Percentiles rank a stretch among this genome's conserved stretches.
Evolutionary conservation across 2,888 invertebrate genomes (phyloP).

Genomic region (Tetropium fuscum): DNA sequence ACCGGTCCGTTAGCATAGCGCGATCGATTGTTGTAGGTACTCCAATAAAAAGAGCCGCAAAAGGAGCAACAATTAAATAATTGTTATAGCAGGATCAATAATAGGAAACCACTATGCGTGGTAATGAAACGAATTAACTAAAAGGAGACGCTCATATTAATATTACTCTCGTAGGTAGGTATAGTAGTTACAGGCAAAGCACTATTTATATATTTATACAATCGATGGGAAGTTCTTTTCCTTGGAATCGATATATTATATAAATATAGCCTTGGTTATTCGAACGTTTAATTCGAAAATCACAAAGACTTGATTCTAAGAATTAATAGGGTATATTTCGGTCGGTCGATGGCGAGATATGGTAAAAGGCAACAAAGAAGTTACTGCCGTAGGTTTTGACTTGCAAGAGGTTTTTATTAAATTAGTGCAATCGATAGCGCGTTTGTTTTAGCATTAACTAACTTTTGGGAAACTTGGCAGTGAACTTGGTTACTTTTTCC

Average conservation of each 20-base stretch:
- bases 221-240: slow-evolving; percentile 8
- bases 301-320: neutral
- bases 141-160: too few species aligned
- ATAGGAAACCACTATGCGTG: too few species aligned
- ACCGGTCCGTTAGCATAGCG: too few species aligned
- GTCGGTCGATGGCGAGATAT: neutral
- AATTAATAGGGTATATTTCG: neutral
- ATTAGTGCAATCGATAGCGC: slow-evolving; percentile 17
- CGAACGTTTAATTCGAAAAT: neutral
- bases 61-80: too few species aligned
- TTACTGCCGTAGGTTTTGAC: slow-evolving; percentile 2
- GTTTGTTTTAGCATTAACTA: neutral
- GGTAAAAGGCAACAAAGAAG: neutral
- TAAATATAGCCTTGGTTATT: neutral
- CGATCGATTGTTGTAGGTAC: too few species aligned
- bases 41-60: too few species aligned
- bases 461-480: neutral
- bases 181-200: neutral
- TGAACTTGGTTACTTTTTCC: neutral
- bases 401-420: slow-evolving; percentile 18
- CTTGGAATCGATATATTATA: slow-evolving; percentile 1
- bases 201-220: slow-evolving; percentile 13
- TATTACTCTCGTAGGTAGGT: neutral
- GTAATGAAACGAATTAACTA: too few species aligned
- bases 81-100: slow-evolving; percentile 1